Percentiles rank a stretch among this genome's conserved stretches.
phyloP scores from a whole-genome alignment of 2,888 invertebrate genomes.

The Parasteatoda lunata region DNA sequence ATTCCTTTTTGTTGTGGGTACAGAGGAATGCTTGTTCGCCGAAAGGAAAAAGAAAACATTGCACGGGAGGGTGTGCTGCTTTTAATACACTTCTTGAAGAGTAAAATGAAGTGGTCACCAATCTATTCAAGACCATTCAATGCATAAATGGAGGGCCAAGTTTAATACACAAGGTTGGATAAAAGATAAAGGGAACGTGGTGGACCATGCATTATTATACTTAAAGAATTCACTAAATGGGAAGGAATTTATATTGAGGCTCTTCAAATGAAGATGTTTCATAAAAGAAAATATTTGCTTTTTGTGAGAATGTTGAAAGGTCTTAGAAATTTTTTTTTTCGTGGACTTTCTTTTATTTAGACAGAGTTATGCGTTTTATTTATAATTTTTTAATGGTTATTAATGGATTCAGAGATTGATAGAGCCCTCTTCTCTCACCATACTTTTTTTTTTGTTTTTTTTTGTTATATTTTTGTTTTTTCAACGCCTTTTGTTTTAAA shows the following conservation, averaged over 20 bases:
- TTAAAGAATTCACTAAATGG: neutral
- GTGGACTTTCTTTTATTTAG: no score
- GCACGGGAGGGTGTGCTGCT: constrained; percentile 21
- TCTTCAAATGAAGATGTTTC: neutral
- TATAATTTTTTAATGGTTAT: no score
- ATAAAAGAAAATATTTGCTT: neutral
- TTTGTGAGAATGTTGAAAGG: neutral
- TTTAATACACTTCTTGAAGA: constrained; percentile 16
- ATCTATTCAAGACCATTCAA: neutral
- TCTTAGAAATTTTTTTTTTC: no score
- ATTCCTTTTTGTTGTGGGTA: constrained; percentile 26
- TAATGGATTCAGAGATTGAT: neutral
- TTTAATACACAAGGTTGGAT: neutral
- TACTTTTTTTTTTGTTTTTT: neutral
- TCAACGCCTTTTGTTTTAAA: no score
- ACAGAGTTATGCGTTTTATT: no score
- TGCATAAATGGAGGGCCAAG: constrained; percentile 1
- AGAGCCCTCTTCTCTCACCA: neutral
- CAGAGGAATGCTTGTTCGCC: constrained; percentile 13
- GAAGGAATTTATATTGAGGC: neutral
- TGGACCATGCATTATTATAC: neutral
- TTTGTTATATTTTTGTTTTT: no score
- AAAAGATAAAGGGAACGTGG: neutral
- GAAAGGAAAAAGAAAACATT: constrained; percentile 16
- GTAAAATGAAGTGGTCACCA: constrained; percentile 23